These are phyloP conservation scores for Glaucopsyche alexis DNA, from an alignment of 2,888 invertebrate species.

Conservation along the genomic window DNA sequence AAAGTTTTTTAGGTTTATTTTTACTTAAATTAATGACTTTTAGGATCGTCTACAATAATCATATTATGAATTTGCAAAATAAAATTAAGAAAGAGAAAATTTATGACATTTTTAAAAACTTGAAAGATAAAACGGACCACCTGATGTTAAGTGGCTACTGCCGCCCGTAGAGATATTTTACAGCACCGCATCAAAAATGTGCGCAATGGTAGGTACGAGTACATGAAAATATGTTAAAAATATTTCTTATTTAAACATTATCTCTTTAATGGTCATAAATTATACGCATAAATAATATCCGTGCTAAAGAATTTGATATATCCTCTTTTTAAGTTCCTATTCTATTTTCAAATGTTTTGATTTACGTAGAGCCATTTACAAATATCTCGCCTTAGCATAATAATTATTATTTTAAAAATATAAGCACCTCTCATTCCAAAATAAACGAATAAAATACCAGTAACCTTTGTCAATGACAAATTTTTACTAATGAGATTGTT, in stretches of 20 bases:
- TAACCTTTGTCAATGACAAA: neutral
- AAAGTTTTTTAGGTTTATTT: too few relatives aligned
- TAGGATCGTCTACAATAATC: neutral
- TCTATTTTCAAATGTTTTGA: neutral
- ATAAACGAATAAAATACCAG: neutral
- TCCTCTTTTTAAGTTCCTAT: too few relatives aligned
- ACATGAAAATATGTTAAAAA: constrained; percentile 6
- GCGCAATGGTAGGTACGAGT: neutral
- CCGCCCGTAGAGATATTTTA: constrained; percentile 12
- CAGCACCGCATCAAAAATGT: neutral
- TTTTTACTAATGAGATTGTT: neutral
- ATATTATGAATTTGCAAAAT: neutral
- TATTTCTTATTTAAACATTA: neutral
- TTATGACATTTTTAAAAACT: constrained; percentile 15
- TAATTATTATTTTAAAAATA: too few relatives aligned
- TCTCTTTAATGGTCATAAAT: neutral
- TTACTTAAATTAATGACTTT: neutral
- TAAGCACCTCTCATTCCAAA: neutral
- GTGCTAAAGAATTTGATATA: neutral
- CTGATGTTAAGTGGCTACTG: constrained; percentile 21
- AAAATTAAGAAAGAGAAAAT: neutral
- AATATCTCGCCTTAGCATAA: too few relatives aligned
- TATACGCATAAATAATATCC: neutral
- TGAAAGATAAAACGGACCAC: constrained; percentile 25
- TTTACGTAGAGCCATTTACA: neutral